Percentiles rank a stretch among this genome's conserved stretches.
Conservation (phyloP, 2,797 vertebrate species). For the Agapornis canus region DNA sequence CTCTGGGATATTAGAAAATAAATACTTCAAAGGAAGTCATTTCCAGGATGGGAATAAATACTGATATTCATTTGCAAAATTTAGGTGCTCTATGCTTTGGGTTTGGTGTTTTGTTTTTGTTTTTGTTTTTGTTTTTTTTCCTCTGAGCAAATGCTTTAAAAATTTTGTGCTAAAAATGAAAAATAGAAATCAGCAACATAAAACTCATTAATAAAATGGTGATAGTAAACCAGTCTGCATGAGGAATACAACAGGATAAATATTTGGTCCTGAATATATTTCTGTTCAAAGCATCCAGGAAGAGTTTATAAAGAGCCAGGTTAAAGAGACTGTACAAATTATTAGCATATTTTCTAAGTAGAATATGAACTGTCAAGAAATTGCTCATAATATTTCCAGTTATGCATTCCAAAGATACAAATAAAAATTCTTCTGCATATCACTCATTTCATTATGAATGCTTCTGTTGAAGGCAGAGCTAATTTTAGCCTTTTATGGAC, state of each 20-base stretch:
- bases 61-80: neutral
- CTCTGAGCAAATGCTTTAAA: neutral
- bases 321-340: neutral
- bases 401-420: constrained; percentile 33
- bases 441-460: neutral
- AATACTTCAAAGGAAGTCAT: neutral
- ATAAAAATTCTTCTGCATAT: constrained; percentile 18
- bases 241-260: neutral
- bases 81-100: neutral
- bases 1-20: neutral
- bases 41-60: neutral
- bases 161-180: neutral
- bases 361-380: constrained; percentile 47
- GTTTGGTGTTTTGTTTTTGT: too few relatives aligned
- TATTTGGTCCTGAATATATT: neutral
- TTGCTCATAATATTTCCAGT: constrained; percentile 24
- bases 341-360: constrained; percentile 43
- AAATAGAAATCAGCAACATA: neutral
- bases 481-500: constrained; percentile 43
- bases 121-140: neutral
- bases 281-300: neutral
- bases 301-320: neutral
- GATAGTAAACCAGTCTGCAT: neutral
- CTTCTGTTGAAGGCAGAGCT: neutral
- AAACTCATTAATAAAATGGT: neutral